These are phyloP conservation scores for Helostoma temminkii DNA, from an alignment of 2,797 vertebrate species.

Conservation along the genomic window DNA sequence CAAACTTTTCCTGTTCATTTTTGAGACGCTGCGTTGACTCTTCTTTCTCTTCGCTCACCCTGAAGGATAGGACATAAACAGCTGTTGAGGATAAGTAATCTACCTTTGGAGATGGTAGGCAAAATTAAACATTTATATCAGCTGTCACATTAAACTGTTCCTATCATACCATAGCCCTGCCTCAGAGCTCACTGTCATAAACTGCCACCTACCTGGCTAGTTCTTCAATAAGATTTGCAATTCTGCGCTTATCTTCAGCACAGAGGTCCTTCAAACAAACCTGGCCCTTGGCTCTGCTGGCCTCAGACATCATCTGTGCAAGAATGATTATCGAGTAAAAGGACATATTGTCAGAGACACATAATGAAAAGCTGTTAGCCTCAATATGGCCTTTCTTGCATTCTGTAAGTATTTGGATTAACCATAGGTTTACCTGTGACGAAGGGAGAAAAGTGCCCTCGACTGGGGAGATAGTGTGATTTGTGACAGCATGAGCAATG, in stretches of 20 bases:
- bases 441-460: slow-evolving; percentile 12
- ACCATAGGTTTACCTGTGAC: slow-evolving; percentile 64
- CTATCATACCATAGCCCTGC: neutral
- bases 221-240: slow-evolving; percentile 97
- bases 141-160: slow-evolving; percentile 4
- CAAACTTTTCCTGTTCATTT: slow-evolving; percentile 92
- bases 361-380: neutral
- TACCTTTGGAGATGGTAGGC: neutral
- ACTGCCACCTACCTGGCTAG: slow-evolving; percentile 90
- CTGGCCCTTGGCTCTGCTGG: slow-evolving; percentile 78
- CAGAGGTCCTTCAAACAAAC: slow-evolving; percentile 96
- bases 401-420: neutral
- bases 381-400: neutral
- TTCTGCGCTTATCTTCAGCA: slow-evolving; percentile 96
- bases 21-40: slow-evolving; percentile 91
- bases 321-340: slow-evolving; percentile 8
- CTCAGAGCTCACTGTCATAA: neutral
- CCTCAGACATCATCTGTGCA: slow-evolving; percentile 79
- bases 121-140: neutral
- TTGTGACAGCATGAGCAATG: slow-evolving; percentile 20
- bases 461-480: slow-evolving; percentile 15
- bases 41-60: slow-evolving; percentile 96
- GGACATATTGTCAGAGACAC: neutral
- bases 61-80: slow-evolving; percentile 60
- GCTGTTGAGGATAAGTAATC: neutral